These are phyloP conservation scores for Ennomos erosarius DNA, from an alignment of 2,888 invertebrate species.

Conservation along the genomic window DNA sequence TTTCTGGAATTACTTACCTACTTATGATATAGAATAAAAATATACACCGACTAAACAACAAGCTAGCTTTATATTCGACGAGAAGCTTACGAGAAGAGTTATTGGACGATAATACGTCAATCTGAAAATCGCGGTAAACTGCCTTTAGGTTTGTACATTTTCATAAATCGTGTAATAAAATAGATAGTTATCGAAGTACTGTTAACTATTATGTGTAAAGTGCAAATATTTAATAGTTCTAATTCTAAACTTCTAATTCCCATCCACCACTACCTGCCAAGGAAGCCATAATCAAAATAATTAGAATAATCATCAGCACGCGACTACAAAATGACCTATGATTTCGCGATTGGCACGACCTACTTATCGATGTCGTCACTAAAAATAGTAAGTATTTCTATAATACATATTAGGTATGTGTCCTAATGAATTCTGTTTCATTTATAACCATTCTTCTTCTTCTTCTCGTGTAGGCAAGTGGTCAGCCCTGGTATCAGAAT, in stretches of 20 bases:
- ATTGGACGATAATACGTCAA: neutral
- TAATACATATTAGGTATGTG: too few species aligned
- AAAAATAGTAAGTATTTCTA: slow-evolving; percentile 18
- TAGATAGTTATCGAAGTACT: neutral
- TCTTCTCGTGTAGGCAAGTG: too few species aligned
- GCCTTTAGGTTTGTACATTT: too few species aligned
- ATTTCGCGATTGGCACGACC: slow-evolving; percentile 29
- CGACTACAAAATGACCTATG: slow-evolving; percentile 31
- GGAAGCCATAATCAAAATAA: slow-evolving; percentile 38
- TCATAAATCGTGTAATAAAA: slow-evolving; percentile 1
- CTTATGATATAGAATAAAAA: too few species aligned
- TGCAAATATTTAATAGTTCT: slow-evolving; percentile 22
- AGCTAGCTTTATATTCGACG: neutral
- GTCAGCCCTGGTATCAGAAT: too few species aligned
- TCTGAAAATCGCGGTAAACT: too few species aligned
- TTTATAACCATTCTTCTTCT: too few species aligned
- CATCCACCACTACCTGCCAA: slow-evolving; percentile 22
- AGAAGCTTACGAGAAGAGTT: neutral
- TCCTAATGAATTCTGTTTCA: too few species aligned
- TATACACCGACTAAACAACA: neutral
- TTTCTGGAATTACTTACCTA: too few species aligned
- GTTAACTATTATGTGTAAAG: neutral
- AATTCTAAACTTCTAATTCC: slow-evolving; percentile 9
- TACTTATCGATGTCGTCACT: slow-evolving; percentile 22
- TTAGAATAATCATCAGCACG: slow-evolving; percentile 41